Evolutionary conservation across 2,797 vertebrate species (phyloP).

Genomic region (Myotis daubentonii): DNA sequence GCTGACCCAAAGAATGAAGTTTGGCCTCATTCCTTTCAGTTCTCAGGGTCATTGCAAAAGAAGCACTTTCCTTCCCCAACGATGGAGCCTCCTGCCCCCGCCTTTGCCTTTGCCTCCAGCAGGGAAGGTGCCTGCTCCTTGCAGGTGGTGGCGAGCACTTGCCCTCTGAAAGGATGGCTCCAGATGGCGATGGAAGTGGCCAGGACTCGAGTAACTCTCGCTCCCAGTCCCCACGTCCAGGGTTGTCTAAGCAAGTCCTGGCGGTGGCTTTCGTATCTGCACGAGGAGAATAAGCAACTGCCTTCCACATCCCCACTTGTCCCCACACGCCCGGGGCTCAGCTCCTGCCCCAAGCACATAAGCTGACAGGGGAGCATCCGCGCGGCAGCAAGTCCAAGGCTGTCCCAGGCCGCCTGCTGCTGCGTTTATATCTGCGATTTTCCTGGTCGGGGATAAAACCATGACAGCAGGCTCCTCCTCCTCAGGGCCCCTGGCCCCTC

Average conservation of each 20-base stretch:
- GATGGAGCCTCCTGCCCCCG: slow-evolving; percentile 49
- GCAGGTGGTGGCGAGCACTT: not conserved
- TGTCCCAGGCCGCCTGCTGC: not conserved
- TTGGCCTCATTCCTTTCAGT: slow-evolving; percentile 56
- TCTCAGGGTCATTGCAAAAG: slow-evolving; percentile 54
- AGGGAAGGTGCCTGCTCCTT: not conserved
- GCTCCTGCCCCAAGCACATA: slow-evolving; percentile 58
- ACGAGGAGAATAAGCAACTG: slow-evolving; percentile 48
- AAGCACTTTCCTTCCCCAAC: slow-evolving; percentile 39
- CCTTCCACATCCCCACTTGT: slow-evolving; percentile 14
- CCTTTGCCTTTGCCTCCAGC: not conserved
- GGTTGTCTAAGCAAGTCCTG: slow-evolving; percentile 64
- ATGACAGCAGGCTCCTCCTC: not conserved
- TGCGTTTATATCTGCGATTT: not conserved
- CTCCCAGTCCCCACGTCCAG: not conserved
- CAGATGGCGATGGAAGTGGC: not conserved
- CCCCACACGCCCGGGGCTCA: not conserved
- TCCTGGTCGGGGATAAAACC: not conserved
- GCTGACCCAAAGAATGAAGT: slow-evolving; percentile 3
- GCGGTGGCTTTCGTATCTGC: slow-evolving; percentile 48
- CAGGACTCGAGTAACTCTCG: slow-evolving; percentile 34
- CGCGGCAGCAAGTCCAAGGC: slow-evolving; percentile 26
- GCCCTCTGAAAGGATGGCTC: slow-evolving; percentile 34
- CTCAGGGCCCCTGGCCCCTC: too few relatives aligned
- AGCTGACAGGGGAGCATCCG: slow-evolving; percentile 24